These are phyloP conservation scores for Druon quercuslanigerum DNA, from an alignment of 1,140 invertebrate species.

Conservation along the genomic window DNA sequence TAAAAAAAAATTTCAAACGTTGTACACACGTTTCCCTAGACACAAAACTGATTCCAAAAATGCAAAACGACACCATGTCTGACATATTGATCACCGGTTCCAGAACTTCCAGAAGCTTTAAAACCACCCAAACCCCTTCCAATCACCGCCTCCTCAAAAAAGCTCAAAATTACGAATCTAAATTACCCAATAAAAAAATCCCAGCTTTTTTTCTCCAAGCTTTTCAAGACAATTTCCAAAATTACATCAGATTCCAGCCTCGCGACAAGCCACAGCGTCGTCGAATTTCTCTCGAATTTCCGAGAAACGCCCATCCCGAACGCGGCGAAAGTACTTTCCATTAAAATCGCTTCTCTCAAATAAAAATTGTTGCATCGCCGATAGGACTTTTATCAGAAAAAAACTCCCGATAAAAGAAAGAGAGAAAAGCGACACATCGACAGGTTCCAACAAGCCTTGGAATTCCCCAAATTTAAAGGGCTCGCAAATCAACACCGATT, in stretches of 20 bases:
- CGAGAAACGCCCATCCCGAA: constrained; percentile 20
- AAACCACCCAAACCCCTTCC: not conserved
- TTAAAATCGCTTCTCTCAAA: constrained; percentile 44
- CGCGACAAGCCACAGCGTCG: not conserved
- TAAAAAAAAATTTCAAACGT: too few relatives aligned
- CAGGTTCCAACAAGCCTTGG: not conserved
- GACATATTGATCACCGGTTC: constrained; percentile 12
- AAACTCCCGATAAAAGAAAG: constrained; percentile 9
- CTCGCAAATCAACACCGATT: not conserved
- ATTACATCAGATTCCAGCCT: not conserved
- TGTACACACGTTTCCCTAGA: too few relatives aligned
- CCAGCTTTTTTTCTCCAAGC: not conserved
- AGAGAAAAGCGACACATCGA: not conserved
- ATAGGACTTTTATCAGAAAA: constrained; percentile 6
- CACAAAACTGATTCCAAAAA: not conserved
- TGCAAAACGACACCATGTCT: not conserved
- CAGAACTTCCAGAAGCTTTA: not conserved
- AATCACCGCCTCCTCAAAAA: not conserved
- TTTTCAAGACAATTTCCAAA: not conserved
- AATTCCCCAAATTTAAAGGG: not conserved
- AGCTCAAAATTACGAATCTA: not conserved
- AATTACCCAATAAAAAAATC: not conserved
- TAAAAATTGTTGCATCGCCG: constrained; percentile 33
- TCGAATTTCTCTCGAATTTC: constrained; percentile 23
- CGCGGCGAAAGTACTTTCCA: constrained; percentile 29